Percentiles rank a stretch among this genome's conserved stretches.
phyloP scores from a whole-genome alignment of 2,888 invertebrate species.

The Pandemis heparana region DNA sequence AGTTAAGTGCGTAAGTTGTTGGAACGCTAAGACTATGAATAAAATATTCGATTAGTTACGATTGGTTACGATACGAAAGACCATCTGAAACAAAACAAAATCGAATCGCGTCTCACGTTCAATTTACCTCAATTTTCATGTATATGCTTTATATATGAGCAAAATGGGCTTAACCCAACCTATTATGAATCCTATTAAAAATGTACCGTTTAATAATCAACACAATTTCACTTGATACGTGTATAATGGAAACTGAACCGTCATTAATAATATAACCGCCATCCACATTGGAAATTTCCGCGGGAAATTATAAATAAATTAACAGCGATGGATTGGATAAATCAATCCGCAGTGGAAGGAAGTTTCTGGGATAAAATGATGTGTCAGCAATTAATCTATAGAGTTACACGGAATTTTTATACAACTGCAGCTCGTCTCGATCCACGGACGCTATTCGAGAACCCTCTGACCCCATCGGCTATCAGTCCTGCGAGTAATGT shows the following conservation, averaged over 20 bases:
- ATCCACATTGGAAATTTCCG: neutral
- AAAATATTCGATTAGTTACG: no score
- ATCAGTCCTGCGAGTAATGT: no score
- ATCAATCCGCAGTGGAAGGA: constrained; percentile 9
- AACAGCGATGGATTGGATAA: constrained; percentile 19
- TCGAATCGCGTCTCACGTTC: no score
- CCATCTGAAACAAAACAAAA: no score
- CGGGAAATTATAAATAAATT: constrained; percentile 24
- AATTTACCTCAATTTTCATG: neutral
- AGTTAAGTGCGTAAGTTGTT: no score
- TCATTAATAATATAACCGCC: constrained; percentile 10
- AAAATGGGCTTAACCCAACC: neutral
- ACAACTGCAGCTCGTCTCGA: no score
- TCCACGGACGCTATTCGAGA: no score
- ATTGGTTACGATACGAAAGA: no score
- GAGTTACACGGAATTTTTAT: no score
- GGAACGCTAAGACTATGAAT: no score
- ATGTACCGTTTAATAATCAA: constrained; percentile 1
- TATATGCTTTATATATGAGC: no score
- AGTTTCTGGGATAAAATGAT: neutral
- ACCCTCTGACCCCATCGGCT: no score
- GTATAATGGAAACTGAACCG: neutral
- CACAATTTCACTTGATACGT: neutral
- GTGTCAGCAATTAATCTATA: neutral
- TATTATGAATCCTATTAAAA: neutral